These are phyloP conservation scores for Galago senegalensis DNA, from an alignment of 2,797 vertebrate genomes.

Conservation along the genomic window DNA sequence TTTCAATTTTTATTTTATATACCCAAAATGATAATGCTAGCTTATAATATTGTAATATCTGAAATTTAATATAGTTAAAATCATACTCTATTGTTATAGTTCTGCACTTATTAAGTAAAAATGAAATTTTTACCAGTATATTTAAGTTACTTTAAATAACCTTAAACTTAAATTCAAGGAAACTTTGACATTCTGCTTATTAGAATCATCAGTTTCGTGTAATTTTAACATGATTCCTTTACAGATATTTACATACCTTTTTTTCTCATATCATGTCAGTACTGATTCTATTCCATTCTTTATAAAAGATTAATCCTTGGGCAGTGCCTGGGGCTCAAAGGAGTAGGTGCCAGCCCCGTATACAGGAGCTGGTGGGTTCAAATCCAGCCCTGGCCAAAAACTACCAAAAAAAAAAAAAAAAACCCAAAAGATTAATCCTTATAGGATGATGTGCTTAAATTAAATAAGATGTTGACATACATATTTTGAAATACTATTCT, in stretches of 20 bases:
- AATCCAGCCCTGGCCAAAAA: no score
- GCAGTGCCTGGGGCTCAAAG: no score
- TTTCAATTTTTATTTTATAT: conserved; percentile 34
- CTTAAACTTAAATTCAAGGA: not conserved
- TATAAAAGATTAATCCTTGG: not conserved
- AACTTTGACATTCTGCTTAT: not conserved
- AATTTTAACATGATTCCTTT: not conserved
- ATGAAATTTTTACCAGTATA: not conserved
- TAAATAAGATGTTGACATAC: not conserved
- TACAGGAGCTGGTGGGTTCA: no score
- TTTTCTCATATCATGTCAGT: not conserved
- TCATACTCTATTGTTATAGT: not conserved
- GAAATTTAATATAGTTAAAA: not conserved
- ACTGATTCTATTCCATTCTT: not conserved
- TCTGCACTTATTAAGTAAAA: not conserved
- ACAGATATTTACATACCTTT: not conserved
- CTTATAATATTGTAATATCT: not conserved
- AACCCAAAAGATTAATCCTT: not conserved
- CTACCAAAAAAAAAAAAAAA: no score
- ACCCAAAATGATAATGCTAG: not conserved
- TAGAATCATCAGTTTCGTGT: not conserved
- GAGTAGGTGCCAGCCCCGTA: no score
- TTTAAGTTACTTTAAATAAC: conserved; percentile 38
- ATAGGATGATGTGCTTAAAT: not conserved
- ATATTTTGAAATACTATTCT: not conserved